A percentile compares a stretch with the other conserved stretches of the same genome.
phyloP scores from a whole-genome alignment of 92 coral and sea anemone genomes.

The Porites evermanni region DNA sequence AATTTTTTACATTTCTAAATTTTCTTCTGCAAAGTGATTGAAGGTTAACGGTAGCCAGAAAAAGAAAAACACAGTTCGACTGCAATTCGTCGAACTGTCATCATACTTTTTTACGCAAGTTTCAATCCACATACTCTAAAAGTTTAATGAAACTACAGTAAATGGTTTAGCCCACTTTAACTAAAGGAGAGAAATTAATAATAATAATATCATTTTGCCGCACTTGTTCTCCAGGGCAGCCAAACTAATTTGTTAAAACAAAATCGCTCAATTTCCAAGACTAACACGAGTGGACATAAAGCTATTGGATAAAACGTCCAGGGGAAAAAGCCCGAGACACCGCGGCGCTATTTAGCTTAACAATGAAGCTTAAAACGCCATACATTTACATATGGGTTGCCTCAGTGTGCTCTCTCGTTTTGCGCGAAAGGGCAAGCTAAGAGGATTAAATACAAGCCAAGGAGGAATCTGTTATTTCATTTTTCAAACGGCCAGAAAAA shows the following conservation, averaged over 20 bases:
- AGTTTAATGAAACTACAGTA: too few relatives aligned
- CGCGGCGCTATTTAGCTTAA: conserved; percentile 29
- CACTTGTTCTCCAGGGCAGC: conserved; percentile 14
- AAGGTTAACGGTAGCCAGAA: not conserved
- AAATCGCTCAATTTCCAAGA: conserved; percentile 34
- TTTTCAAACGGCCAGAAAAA: too few relatives aligned
- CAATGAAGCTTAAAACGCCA: conserved; percentile 22
- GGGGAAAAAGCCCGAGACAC: conserved; percentile 9
- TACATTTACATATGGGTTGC: conserved; percentile 1
- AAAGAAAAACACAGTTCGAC: not conserved
- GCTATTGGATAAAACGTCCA: conserved; percentile 33
- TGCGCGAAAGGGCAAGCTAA: not conserved
- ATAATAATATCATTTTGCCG: not conserved
- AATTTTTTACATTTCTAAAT: not conserved
- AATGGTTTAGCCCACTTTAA: not conserved
- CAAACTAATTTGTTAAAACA: conserved; percentile 30
- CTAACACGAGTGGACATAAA: conserved; percentile 21
- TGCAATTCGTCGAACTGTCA: not conserved
- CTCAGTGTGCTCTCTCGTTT: too few relatives aligned
- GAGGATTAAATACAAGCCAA: conserved; percentile 3
- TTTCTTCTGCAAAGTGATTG: not conserved
- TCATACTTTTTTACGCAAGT: not conserved
- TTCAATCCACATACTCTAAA: not conserved
- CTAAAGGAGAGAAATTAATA: not conserved
- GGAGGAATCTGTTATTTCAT: not conserved